phyloP scores from a whole-genome alignment of 2,888 invertebrate genomes.

The Artemia sinica region DNA sequence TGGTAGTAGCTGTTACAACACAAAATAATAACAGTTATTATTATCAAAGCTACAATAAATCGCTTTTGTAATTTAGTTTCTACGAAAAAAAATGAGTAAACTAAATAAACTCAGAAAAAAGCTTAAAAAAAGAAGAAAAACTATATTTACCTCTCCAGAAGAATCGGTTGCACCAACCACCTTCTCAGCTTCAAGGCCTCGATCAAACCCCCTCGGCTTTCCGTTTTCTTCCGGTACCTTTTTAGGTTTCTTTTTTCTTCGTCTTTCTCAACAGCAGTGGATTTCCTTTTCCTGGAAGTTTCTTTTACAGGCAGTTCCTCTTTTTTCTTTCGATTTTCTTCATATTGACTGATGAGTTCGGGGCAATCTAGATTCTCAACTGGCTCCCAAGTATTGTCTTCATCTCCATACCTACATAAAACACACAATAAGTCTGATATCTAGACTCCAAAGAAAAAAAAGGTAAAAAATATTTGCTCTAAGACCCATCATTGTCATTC shows the following conservation, averaged over 20 bases:
- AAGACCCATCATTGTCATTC: no score
- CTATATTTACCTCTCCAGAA: constrained; percentile 31
- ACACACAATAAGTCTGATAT: not conserved
- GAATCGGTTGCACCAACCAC: constrained; percentile 39
- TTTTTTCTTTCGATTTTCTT: constrained; percentile 44
- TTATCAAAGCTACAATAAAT: no score
- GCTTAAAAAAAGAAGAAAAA: not conserved
- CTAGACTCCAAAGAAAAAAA: no score
- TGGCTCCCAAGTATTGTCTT: constrained; percentile 92
- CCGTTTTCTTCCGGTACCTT: constrained; percentile 30
- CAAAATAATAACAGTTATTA: no score
- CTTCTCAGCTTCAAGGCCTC: constrained; percentile 37
- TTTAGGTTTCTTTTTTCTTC: constrained; percentile 29
- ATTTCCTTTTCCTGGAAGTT: constrained; percentile 27
- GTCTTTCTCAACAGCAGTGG: constrained; percentile 31
- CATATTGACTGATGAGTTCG: constrained; percentile 65
- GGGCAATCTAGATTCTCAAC: constrained; percentile 82
- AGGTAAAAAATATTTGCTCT: no score
- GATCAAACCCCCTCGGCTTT: constrained; percentile 34
- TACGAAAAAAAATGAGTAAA: no score
- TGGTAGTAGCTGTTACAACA: no score
- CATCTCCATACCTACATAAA: constrained; percentile 30
- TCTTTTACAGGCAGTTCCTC: no score
- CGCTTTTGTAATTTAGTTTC: no score
- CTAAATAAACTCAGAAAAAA: no score